Base-by-base conservation (phyloP, 2,888 invertebrate species). In the Petrolisthes cinctipes region DNA sequence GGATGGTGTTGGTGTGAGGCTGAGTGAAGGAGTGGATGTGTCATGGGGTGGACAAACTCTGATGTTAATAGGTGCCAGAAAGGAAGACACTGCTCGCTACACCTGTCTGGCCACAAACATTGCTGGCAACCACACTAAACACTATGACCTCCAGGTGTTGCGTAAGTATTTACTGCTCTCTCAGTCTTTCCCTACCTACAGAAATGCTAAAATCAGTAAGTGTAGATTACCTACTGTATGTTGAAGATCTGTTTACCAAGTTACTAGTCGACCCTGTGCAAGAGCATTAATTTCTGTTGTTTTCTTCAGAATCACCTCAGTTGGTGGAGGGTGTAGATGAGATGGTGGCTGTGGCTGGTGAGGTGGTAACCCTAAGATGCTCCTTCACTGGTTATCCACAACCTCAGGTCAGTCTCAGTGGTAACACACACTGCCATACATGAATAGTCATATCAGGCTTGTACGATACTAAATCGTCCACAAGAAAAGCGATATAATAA, bases 41-140 rank as follows among this genome's bases (percentile, higher is more conserved):
- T 83, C 83, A 5, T 79, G 75, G 71, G 89, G 80, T 7, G 90
- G 88, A n/a, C 85, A 84, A n/a, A 86, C 86, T 17, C 87, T 91
- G 6, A 79, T 78, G 5, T 85, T 91, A 1, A 90, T 91, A 4
- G 88, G 91, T 56, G 92, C 91, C 5, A 83, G 89, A 37, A 91
- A 90, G 57, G 91, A 91, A n/a, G 93, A 94, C n/a, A 93, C 93
- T 78, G 95, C 95, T 0, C 91, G 93, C 20, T 95, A 94, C 92
- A 94, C 93, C 0, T 96, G 96, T 91, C 92, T 93, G 17, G 95
- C 95, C 0, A 92, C 92, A n/a, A 95, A 95, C 92, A 92, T 92
- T 81, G 95, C 94, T 0, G 95, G 95, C 0, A 92, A 93, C 0
- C 92, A 94, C 0, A 93, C 93, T 85, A 93, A 94, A 20, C 92